phyloP scores from a whole-genome alignment of 1,140 invertebrate genomes.

The Aphis craccivora region DNA sequence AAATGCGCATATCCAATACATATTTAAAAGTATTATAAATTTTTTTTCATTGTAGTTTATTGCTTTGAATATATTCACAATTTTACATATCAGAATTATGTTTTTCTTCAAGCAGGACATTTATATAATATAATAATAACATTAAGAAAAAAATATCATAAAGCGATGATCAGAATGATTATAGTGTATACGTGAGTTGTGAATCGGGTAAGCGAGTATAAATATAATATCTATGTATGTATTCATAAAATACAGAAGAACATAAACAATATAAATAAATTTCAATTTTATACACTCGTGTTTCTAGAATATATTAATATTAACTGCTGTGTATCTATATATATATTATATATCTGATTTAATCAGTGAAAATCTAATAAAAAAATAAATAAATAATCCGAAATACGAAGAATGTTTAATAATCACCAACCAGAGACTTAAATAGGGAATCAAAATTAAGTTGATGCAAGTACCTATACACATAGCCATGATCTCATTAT shows the following conservation, averaged over 20 bases:
- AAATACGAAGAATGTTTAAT: background rate
- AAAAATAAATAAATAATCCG: background rate
- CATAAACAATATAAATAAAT: background rate
- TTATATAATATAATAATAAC: background rate
- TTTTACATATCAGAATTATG: background rate
- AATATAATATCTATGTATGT: background rate
- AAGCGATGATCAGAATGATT: background rate
- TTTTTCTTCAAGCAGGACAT: background rate
- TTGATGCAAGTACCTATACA: background rate
- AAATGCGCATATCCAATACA: background rate
- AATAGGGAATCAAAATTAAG: background rate
- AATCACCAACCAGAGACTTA: background rate
- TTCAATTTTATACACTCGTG: background rate
- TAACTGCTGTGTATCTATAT: background rate
- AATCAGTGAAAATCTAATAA: background rate
- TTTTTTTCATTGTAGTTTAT: background rate
- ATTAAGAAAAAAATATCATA: slow-evolving; percentile 7
- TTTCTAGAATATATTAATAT: slow-evolving; percentile 1
- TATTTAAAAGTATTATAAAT: background rate
- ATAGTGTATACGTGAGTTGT: background rate
- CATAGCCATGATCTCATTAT: background rate
- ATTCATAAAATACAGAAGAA: background rate
- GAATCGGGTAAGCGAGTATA: background rate
- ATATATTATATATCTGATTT: background rate
- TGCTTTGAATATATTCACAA: background rate